Evolutionary conservation across 2,797 vertebrate genomes (phyloP).

Genomic region (Gastrophryne carolinensis): DNA sequence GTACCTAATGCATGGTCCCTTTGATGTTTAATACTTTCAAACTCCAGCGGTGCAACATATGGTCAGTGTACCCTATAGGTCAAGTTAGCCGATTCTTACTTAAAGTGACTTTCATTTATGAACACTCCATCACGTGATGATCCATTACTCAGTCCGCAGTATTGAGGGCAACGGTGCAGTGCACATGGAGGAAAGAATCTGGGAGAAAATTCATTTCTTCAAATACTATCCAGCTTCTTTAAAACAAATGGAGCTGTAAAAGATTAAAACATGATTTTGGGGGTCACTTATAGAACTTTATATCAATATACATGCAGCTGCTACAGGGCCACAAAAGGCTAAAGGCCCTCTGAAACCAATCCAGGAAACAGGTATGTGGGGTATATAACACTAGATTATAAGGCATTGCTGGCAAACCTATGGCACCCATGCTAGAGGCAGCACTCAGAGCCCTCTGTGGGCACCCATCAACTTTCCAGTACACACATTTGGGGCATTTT

Average conservation of each 20-base stretch:
- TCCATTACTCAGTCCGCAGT: not conserved
- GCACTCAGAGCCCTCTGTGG: no score
- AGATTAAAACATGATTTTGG: no score
- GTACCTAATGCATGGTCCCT: not conserved
- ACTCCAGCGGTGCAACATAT: not conserved
- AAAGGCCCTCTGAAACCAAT: no score
- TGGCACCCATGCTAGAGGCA: no score
- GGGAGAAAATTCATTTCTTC: constrained; percentile 41
- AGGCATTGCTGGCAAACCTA: no score
- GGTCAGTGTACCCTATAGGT: not conserved
- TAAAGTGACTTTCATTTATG: not conserved
- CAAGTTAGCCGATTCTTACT: not conserved
- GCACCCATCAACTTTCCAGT: no score
- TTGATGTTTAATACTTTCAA: not conserved
- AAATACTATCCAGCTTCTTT: constrained; percentile 78
- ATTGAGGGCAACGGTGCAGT: not conserved
- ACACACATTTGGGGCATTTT: no score
- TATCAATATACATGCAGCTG: no score
- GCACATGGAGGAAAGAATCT: not conserved
- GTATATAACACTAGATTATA: no score
- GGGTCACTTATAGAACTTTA: no score
- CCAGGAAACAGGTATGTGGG: no score
- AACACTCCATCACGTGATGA: not conserved
- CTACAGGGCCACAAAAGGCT: no score
- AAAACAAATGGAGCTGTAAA: constrained; percentile 73